Base-by-base conservation (phyloP, 2,797 vertebrate genomes). In the Alectoris magna region DNA sequence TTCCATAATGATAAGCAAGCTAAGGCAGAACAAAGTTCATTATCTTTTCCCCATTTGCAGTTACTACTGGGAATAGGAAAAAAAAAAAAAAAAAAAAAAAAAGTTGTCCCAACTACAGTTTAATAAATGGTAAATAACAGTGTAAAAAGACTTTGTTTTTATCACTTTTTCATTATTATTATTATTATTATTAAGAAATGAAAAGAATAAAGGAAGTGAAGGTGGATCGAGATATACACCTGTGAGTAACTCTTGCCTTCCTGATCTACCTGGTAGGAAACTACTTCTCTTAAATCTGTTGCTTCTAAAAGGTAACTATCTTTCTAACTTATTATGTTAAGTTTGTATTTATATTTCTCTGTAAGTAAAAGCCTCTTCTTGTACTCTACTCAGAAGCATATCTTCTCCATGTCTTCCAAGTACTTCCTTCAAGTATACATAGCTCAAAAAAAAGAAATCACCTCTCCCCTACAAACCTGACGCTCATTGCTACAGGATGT, bases 401-500 rank as follows among this genome's bases (percentile, higher is more conserved):
- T 8, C 11, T 51, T 29, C 11, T 34, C 24, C 2, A 6, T 60
- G 68, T 87, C 10, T 49, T 89, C 59, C 15, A 70, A 53, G 3
- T 44, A 9, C 31, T 19, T 56, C 9, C 84, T 76, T 27, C 60
- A 48, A 73, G 22, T 11, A 48, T 8, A 36, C 21, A 77, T 9
- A 56, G 26, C 13, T 49, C 26, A 22, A 24, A 59, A 92, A 71
- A 74, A 74, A 34, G 8, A 84, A 27, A 76, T 79, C 29, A 88
- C 71, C 75, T 85, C 78, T 92, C 36, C 84, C 60, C 72, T 91
- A 92, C 51, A 93, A 93, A 95, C 71, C 71, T 87, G 82, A 83
- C 44, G 23, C 36, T 82, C 75, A 51, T 23, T 71, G n/a, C 36
- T 34, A 51, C 11, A 36, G 14, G 11, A 68, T 83, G 16, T 73